Base-by-base conservation (phyloP, 2,797 vertebrate genomes). In the Dallia pectoralis region DNA sequence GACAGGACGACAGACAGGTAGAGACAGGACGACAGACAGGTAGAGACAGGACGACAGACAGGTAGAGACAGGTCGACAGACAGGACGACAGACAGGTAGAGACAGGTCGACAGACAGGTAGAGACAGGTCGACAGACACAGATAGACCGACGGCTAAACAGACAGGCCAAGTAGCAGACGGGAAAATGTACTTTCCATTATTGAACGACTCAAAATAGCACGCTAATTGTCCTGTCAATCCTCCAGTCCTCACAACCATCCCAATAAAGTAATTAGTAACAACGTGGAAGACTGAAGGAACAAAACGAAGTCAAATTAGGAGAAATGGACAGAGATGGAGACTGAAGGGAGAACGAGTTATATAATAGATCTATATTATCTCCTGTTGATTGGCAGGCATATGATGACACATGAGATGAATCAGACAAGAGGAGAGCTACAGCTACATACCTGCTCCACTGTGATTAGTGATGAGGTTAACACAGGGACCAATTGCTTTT, bases 351-450 rank as follows among this genome's bases (percentile, higher is more conserved):
- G 61, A 82, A 69, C 77, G 69, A 76, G 75, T 64, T 51, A 64
- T 51, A 30, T 30, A 2, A 72, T 65, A 79, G 72, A 78, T 62
- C 77, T 80, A 3, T 36, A 36, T 85, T 78, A 75, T 86, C 82
- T 84, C 65, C 53, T 56, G 53, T 1, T 91, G 90, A 92, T 81
- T 92, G 91, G 84, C 91, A 91, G 87, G 67, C 77, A 79, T 76
- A 84, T 85, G 87, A 88, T 77, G 85, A 84, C 84, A 91, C 89
- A 88, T 91, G 92, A 91, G 88, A 91, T 90, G 84, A 85, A 86
- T 36, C 3, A 36, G 33, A 7, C 33, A 36, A 7, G 79, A 80
- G 86, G 86, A 90, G 85, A 86, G 89, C 85, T 86, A 76, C 87
- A 86, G 89, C 86, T 74, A 84, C 78, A 86, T 83, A 89, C 84